Evolutionary conservation across 2,888 invertebrate species (phyloP).

Genomic region (Imbricaverruca yamaguchii): DNA sequence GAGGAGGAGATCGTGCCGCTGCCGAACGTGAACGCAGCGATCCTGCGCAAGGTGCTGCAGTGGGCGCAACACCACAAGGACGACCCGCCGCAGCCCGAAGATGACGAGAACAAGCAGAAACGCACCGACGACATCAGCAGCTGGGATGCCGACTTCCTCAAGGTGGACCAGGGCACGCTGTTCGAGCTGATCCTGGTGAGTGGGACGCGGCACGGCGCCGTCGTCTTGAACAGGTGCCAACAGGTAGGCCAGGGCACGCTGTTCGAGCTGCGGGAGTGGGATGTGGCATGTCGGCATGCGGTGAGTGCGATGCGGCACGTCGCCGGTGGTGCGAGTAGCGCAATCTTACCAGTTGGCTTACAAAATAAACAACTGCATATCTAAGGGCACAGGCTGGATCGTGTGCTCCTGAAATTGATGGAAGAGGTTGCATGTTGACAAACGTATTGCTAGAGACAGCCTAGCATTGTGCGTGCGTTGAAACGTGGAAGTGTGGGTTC

Average conservation of each 20-base stretch:
- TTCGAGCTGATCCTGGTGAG: constrained; percentile 81
- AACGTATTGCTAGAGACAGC: no score
- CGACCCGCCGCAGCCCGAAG: constrained; percentile 91
- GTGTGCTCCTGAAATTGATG: no score
- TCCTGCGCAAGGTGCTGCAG: constrained; percentile 83
- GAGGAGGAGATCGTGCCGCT: constrained; percentile 92
- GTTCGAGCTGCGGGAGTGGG: constrained; percentile 87
- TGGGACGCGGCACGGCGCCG: constrained; percentile 22
- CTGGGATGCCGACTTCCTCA: constrained; percentile 98
- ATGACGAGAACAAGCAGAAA: constrained; percentile 95
- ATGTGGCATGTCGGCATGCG: no score
- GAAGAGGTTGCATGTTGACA: no score
- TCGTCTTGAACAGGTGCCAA: no score
- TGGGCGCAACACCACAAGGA: constrained; percentile 93
- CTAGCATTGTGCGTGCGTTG: no score
- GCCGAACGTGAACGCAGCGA: constrained; percentile 95
- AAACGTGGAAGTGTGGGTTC: no score
- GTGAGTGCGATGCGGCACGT: constrained; percentile 38
- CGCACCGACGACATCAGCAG: constrained; percentile 98
- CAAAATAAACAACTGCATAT: no score
- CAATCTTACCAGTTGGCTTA: no score
- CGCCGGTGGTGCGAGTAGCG: no score
- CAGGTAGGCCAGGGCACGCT: constrained; percentile 92
- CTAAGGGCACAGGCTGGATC: no score
- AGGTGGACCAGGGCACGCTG: constrained; percentile 90